These are phyloP conservation scores for Palaemon carinicauda DNA, from an alignment of 1,140 invertebrate genomes.

Conservation along the genomic window DNA sequence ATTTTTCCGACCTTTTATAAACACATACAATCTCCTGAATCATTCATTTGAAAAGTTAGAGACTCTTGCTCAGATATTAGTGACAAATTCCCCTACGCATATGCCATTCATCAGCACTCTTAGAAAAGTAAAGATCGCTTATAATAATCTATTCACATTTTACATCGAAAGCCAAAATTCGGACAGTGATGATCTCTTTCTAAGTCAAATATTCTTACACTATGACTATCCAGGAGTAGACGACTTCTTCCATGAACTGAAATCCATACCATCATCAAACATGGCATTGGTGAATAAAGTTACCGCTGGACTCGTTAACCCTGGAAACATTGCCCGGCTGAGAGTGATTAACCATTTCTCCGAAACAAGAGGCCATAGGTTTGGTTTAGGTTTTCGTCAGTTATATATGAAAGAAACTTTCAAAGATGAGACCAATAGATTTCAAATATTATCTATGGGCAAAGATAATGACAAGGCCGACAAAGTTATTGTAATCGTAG, in stretches of 20 bases:
- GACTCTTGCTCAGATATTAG: conserved; percentile 10
- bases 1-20: background rate
- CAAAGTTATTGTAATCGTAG: conserved; percentile 9
- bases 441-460: background rate
- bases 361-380: background rate
- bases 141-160: conserved; percentile 21
- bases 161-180: background rate
- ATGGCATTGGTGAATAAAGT: background rate
- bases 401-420: background rate
- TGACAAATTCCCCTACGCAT: background rate
- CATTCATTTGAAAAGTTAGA: conserved; percentile 6
- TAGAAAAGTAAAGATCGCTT: conserved; percentile 11
- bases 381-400: background rate
- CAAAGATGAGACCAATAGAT: background rate
- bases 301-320: background rate
- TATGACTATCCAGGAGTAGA: conserved; percentile 27
- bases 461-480: background rate
- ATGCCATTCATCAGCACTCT: conserved; percentile 9
- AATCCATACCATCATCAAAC: background rate
- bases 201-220: background rate
- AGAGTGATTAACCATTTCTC: conserved; percentile 8
- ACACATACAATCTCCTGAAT: conserved; percentile 11
- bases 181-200: conserved; percentile 23
- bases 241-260: conserved; percentile 31
- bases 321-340: background rate